Conservation (phyloP, 2,888 invertebrate genomes). For the Anoplius nigerrimus region DNA sequence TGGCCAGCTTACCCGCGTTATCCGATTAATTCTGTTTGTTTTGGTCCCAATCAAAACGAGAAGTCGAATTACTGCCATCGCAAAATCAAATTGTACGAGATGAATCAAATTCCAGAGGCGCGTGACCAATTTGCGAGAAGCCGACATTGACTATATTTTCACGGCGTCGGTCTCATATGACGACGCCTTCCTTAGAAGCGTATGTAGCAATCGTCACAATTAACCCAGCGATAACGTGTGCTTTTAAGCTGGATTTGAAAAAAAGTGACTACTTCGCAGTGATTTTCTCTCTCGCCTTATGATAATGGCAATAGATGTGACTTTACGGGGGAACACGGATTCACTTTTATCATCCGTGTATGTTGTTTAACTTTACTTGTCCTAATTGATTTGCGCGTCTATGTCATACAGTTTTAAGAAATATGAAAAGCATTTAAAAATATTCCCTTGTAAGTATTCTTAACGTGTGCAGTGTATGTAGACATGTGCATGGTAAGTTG, state of each 20-base stretch:
- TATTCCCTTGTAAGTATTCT: no score
- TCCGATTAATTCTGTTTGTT: conserved; percentile 8
- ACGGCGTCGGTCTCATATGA: conserved; percentile 14
- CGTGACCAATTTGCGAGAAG: no score
- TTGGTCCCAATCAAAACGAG: conserved; percentile 27
- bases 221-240: conserved; percentile 41
- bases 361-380: no score
- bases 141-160: conserved; percentile 10
- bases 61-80: no score
- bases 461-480: no score
- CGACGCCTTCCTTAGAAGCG: conserved; percentile 7
- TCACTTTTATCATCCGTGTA: conserved; percentile 22
- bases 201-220: conserved; percentile 28
- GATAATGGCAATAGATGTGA: conserved; percentile 50
- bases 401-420: no score
- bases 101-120: no score
- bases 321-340: conserved; percentile 50
- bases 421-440: no score
- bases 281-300: conserved; percentile 65
- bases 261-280: conserved; percentile 19
- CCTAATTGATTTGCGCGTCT: no score
- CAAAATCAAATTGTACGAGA: no score
- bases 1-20: no score
- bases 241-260: conserved; percentile 5
- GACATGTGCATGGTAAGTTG: no score